phyloP scores from a whole-genome alignment of 1,140 invertebrate species.

The Diuraphis noxia region DNA sequence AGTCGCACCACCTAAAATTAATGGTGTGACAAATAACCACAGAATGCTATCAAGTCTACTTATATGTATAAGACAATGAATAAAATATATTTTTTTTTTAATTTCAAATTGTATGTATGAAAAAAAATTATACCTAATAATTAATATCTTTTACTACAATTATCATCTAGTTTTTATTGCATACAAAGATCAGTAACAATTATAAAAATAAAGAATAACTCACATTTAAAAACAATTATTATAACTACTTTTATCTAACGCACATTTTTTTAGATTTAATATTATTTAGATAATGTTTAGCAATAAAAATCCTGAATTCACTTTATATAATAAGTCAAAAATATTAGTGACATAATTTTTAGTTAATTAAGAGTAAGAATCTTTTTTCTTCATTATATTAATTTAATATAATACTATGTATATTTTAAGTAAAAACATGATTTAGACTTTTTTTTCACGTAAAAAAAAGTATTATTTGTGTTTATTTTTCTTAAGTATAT shows the following conservation, averaged over 20 bases:
- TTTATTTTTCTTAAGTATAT: neutral
- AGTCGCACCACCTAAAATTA: too few species aligned
- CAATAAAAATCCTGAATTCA: neutral
- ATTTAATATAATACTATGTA: neutral
- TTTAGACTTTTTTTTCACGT: neutral
- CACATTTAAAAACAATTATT: neutral
- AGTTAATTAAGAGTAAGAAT: neutral
- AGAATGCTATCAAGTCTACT: too few species aligned
- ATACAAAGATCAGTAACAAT: neutral
- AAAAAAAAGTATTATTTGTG: neutral
- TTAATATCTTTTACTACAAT: neutral
- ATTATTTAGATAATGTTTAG: neutral
- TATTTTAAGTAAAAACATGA: neutral
- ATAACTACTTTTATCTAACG: neutral
- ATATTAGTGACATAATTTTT: neutral
- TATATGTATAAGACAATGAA: neutral
- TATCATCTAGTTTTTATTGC: neutral
- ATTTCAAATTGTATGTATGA: neutral
- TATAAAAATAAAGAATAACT: neutral
- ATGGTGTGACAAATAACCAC: too few species aligned
- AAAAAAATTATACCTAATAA: neutral
- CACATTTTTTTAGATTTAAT: neutral
- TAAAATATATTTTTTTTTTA: neutral
- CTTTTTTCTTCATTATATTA: neutral
- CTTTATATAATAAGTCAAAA: neutral